Conservation (phyloP, 1,140 invertebrate genomes). For the Heterodera schachtii region DNA sequence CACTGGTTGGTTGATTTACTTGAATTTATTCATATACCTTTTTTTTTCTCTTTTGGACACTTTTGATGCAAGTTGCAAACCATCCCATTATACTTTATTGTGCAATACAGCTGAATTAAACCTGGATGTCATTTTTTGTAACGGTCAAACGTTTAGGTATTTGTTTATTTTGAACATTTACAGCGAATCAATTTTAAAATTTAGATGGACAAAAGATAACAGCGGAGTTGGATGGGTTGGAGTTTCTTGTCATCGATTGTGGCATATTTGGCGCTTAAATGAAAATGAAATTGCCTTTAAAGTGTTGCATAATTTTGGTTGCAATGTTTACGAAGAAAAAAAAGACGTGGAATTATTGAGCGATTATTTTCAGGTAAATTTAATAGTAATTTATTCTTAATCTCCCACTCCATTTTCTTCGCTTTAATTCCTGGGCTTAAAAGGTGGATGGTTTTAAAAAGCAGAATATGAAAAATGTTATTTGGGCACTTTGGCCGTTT, state of each 20-base stretch:
- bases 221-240: slow-evolving; percentile 32
- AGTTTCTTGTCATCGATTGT: slow-evolving; percentile 44
- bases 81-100: background rate
- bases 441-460: too few species aligned
- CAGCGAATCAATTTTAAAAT: background rate
- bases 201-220: slow-evolving; percentile 28
- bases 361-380: slow-evolving; percentile 51
- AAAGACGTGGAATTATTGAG: slow-evolving; percentile 29
- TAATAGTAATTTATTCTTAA: too few species aligned
- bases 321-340: slow-evolving; percentile 1
- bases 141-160: slow-evolving; percentile 50
- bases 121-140: slow-evolving; percentile 44
- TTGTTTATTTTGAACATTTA: background rate
- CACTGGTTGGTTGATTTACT: too few species aligned
- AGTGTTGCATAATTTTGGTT: slow-evolving; percentile 39
- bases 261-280: slow-evolving; percentile 37
- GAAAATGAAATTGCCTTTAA: slow-evolving; percentile 33
- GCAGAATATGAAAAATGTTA: background rate
- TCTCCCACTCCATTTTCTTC: too few species aligned
- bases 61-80: too few species aligned
- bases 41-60: too few species aligned
- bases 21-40: too few species aligned
- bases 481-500: slow-evolving; percentile 23
- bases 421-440: background rate
- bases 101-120: slow-evolving; percentile 41